These are phyloP conservation scores for Phalacrocorax aristotelis DNA, from an alignment of 2,113 vertebrate species.

Conservation along the genomic window DNA sequence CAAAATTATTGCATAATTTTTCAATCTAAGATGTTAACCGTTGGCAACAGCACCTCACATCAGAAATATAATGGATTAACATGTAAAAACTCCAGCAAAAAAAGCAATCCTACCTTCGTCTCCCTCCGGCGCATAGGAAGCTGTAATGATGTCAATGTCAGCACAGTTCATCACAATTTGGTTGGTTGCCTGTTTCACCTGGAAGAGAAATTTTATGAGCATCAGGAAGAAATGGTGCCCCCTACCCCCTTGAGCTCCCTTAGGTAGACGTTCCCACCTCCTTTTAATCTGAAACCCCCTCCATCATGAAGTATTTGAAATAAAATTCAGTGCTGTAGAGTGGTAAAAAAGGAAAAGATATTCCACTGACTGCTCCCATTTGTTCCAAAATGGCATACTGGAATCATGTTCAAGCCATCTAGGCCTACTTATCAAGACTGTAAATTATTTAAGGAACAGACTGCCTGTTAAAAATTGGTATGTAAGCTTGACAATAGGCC, in stretches of 20 bases:
- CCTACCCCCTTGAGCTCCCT: not conserved
- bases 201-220: constrained; percentile 42
- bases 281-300: not conserved
- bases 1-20: no score
- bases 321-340: not conserved
- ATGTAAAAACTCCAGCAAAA: not conserved
- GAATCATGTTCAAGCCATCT: not conserved
- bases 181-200: constrained; percentile 95
- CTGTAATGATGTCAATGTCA: constrained; percentile 98
- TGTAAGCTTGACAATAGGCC: not conserved
- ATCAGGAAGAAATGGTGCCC: not conserved
- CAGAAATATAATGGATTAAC: not conserved
- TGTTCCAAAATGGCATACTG: accelerated
- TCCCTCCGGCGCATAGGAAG: constrained; percentile 90
- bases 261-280: not conserved
- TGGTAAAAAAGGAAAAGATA: not conserved
- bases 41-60: not conserved
- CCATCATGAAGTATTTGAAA: no score
- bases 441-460: not conserved
- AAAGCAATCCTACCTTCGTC: constrained; percentile 85
- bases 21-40: not conserved
- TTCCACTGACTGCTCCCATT: not conserved
- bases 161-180: constrained; percentile 99
- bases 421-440: not conserved
- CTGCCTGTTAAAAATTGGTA: not conserved